phyloP scores from a whole-genome alignment of 30 jellyfish, hydroid and myxozoan species.

The Aurelia coerulea region DNA sequence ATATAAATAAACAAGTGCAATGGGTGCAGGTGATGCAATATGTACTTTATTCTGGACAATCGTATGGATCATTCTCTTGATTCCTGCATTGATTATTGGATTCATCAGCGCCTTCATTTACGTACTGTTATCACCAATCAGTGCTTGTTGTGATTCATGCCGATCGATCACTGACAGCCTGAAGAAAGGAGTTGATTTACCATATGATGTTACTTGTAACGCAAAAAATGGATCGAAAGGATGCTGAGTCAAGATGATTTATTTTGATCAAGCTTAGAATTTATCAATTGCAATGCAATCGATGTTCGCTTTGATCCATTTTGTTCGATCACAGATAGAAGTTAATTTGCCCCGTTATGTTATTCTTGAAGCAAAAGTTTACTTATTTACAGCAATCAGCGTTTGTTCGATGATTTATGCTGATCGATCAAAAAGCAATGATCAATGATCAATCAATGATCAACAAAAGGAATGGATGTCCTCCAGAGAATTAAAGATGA shows the following conservation, averaged over 20 bases:
- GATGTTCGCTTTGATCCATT: background rate
- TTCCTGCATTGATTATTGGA: slow-evolving; percentile 67
- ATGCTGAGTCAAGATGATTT: slow-evolving; percentile 19
- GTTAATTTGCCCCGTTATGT: too few relatives aligned
- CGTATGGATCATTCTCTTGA: slow-evolving; percentile 64
- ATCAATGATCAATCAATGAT: too few relatives aligned
- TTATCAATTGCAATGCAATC: too few relatives aligned
- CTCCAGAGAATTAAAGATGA: too few relatives aligned
- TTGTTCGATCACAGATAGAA: background rate
- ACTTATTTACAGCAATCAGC: too few relatives aligned
- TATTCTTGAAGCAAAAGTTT: too few relatives aligned
- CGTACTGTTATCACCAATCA: slow-evolving; percentile 77
- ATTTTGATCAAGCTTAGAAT: too few relatives aligned
- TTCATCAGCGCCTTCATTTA: slow-evolving; percentile 76
- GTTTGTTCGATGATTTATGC: too few relatives aligned
- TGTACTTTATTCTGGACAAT: slow-evolving; percentile 83
- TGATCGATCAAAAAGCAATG: too few relatives aligned
- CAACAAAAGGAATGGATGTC: too few relatives aligned
- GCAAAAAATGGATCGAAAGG: slow-evolving; percentile 82
- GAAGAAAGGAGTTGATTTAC: slow-evolving; percentile 73
- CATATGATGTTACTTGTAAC: slow-evolving; percentile 65
- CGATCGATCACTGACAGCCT: slow-evolving; percentile 71
- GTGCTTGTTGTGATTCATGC: slow-evolving; percentile 80
- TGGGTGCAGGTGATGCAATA: slow-evolving; percentile 90
- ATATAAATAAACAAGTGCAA: background rate